Conservation (phyloP, 2,797 vertebrate genomes). For the Anolis apletophallus region DNA sequence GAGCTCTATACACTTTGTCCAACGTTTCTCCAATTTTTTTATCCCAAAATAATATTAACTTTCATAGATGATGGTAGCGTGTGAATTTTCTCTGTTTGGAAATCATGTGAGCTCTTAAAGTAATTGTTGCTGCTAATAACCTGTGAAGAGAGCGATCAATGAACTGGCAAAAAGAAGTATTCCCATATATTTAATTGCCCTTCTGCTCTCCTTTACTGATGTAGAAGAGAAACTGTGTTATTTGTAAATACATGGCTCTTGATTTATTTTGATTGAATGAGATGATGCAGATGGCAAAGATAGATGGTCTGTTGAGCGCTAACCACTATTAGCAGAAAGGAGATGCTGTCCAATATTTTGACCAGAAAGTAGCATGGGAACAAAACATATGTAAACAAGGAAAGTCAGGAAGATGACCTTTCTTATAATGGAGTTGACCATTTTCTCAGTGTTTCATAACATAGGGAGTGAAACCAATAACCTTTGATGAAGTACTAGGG, state of each 20-base stretch:
- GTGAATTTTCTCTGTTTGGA: not conserved
- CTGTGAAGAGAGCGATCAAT: not conserved
- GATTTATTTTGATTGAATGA: not conserved
- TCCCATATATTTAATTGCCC: not conserved
- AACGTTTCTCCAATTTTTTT: too few relatives aligned
- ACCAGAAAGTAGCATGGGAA: not conserved
- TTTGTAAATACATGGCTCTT: not conserved
- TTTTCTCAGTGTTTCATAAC: not conserved
- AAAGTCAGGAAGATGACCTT: conserved; percentile 6
- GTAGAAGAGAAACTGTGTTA: not conserved
- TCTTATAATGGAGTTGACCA: not conserved
- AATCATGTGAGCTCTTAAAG: not conserved
- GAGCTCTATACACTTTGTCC: too few relatives aligned
- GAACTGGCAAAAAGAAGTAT: not conserved
- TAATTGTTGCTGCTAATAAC: not conserved
- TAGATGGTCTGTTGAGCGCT: not conserved
- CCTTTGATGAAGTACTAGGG: conserved; percentile 19
- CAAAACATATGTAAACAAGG: not conserved
- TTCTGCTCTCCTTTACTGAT: not conserved
- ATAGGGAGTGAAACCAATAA: conserved; percentile 7
- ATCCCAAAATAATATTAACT: too few relatives aligned
- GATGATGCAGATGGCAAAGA: not conserved
- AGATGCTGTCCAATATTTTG: not conserved
- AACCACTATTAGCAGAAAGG: not conserved
- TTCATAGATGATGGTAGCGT: too few relatives aligned